Conservation (phyloP, 2,797 vertebrate genomes). For the Acrossocheilus fasciatus region DNA sequence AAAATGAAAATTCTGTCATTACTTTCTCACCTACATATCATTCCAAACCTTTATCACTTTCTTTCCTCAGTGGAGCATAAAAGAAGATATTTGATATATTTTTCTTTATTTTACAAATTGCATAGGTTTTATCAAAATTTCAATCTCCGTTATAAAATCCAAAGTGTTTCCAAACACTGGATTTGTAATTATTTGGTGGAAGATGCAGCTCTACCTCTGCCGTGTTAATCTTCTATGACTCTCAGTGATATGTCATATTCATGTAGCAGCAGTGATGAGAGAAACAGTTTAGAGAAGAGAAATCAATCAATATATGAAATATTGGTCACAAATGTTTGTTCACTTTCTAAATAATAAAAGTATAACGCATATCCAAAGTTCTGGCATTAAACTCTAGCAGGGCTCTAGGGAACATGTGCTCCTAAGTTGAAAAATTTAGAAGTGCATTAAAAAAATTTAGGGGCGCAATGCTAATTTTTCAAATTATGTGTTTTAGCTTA, state of each 20-base stretch:
- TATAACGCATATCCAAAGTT: neutral
- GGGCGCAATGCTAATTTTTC: too few relatives aligned
- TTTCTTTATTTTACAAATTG: neutral
- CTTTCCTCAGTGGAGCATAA: neutral
- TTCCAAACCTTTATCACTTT: neutral
- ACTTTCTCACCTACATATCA: neutral
- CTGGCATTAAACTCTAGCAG: neutral
- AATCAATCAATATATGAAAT: neutral
- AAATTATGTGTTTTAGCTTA: too few relatives aligned
- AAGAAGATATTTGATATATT: neutral
- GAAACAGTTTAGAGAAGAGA: neutral
- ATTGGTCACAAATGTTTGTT: neutral
- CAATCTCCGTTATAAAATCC: neutral
- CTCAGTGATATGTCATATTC: neutral
- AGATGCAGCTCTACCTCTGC: neutral
- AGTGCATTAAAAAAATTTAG: too few relatives aligned
- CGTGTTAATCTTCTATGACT: too few relatives aligned
- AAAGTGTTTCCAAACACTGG: neutral
- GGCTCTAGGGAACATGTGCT: too few relatives aligned
- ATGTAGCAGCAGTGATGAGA: neutral
- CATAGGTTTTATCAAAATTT: neutral
- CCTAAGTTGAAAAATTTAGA: too few relatives aligned
- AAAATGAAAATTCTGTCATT: neutral
- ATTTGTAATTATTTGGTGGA: conserved; percentile 2
- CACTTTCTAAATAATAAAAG: neutral